Percentiles rank a stretch among this genome's conserved stretches.
phyloP scores from a whole-genome alignment of 92 coral and sea anemone species.

The Porites cylindrica region DNA sequence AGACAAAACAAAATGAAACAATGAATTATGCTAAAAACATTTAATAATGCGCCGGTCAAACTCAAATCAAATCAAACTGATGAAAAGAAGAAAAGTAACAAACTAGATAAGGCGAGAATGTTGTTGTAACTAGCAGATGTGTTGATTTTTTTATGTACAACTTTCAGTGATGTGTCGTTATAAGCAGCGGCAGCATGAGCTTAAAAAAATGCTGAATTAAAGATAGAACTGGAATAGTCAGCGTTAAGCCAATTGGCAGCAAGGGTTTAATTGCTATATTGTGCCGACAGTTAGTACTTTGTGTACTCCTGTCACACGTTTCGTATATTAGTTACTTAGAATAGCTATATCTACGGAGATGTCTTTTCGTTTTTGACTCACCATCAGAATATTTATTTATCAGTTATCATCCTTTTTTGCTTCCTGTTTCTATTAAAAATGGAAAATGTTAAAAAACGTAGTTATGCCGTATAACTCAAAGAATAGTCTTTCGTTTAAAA shows the following conservation, averaged over 20 bases:
- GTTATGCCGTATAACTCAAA: conserved; percentile 2
- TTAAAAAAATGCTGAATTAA: neutral
- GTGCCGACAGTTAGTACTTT: neutral
- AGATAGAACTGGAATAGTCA: neutral
- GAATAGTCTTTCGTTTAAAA: conserved; percentile 1
- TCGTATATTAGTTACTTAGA: too few relatives aligned
- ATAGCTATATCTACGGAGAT: neutral
- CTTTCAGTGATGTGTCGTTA: neutral
- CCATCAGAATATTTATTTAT: neutral
- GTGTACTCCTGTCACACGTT: neutral
- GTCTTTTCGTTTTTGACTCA: neutral
- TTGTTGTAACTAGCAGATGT: too few relatives aligned
- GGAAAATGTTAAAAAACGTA: conserved; percentile 23
- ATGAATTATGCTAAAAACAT: neutral
- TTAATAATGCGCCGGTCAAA: neutral
- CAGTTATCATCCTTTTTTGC: neutral
- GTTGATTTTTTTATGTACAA: neutral
- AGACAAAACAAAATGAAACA: conserved; percentile 12
- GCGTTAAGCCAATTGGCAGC: neutral
- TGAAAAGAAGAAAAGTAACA: neutral
- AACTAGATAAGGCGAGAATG: too few relatives aligned
- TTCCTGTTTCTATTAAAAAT: conserved; percentile 1
- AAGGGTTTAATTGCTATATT: neutral
- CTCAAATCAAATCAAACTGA: neutral
- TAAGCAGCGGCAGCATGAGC: too few relatives aligned